These are phyloP conservation scores for Teinopalpus imperialis DNA, from an alignment of 2,888 invertebrate species.

Conservation along the genomic window DNA sequence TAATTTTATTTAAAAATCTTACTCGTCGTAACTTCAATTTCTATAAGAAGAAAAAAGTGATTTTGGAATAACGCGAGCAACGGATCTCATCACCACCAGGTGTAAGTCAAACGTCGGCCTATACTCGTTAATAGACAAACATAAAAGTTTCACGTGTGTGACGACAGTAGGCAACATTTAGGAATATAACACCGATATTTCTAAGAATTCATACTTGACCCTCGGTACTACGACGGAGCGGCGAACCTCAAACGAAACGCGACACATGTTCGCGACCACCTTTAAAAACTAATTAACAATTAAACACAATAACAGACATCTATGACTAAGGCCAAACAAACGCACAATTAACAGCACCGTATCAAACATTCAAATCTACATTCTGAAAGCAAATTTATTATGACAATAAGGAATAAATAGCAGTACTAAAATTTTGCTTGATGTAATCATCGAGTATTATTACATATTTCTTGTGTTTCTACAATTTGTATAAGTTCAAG, in stretches of 20 bases:
- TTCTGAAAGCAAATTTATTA: slow-evolving; percentile 3
- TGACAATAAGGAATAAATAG: slow-evolving; percentile 1
- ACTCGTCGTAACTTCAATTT: too few species aligned
- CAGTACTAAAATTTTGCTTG: too few species aligned
- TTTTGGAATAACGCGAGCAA: too few species aligned
- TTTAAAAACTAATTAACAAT: slow-evolving; percentile 29
- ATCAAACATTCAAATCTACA: slow-evolving; percentile 12
- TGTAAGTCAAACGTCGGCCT: neutral
- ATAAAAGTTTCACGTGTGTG: too few species aligned
- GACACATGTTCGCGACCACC: slow-evolving; percentile 24
- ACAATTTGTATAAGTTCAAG: too few species aligned
- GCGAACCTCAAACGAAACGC: slow-evolving; percentile 12
- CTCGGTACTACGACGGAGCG: neutral
- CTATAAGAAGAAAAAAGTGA: too few species aligned
- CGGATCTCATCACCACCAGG: too few species aligned
- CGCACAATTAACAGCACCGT: neutral
- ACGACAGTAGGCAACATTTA: too few species aligned
- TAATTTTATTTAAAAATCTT: too few species aligned
- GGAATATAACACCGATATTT: too few species aligned
- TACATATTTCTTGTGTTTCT: too few species aligned
- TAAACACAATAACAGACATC: slow-evolving; percentile 25
- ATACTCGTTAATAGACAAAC: neutral
- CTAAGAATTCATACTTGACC: slow-evolving; percentile 11
- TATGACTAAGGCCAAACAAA: slow-evolving; percentile 16
- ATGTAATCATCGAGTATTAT: too few species aligned